Base-by-base conservation (phyloP, 2,113 vertebrate species). In the Edolisoma coerulescens region DNA sequence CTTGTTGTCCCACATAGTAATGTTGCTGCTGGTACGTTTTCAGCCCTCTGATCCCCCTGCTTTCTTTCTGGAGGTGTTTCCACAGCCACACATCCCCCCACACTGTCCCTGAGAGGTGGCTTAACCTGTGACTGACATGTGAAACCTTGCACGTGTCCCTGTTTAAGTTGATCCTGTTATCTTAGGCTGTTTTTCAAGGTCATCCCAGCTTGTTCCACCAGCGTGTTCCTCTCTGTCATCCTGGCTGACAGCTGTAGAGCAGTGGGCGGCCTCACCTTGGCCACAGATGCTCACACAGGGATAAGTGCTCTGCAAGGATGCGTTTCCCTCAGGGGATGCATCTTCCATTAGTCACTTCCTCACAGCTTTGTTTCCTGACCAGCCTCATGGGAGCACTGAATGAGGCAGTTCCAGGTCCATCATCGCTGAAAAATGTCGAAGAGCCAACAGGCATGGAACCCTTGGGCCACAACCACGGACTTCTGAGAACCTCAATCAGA, bases 181-280 rank as follows among this genome's bases (percentile, higher is more conserved):
- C 89, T 86, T 64, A 47, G 68, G 45, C 37, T 18, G 5, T 83
- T 84, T 84, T 41, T 60, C 71, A 86, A 86, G 84, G 35, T 69
- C 70, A 45, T 67, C 20, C 57, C 90, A 89, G 44, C 56, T 80
- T 60, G 49, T 86, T 57, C 41, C 79, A 59, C 52, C 47, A 59
- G n/a, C 0, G 0, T 9, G 53, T 7, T 1, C 54, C 30, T 65
- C 39, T 64, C 24, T 32, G 61, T 68, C 8, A 0, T 42, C 64
- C 11, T 0, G 14, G 17, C 37, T 52, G 39, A 17, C 22, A 54
- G 17, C 6, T 2, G 1, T 17, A 4, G 8, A 12, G 49, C 67
- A 39, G 4, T 2, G 11, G 10, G 59, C 77, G 45, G 59, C 53
- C 49, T 57, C 53, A 32, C 57, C 49, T 54, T 10, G 63, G 33